Conservation (phyloP, 2,113 vertebrate genomes). For the Syngnathoides biaculeatus region DNA sequence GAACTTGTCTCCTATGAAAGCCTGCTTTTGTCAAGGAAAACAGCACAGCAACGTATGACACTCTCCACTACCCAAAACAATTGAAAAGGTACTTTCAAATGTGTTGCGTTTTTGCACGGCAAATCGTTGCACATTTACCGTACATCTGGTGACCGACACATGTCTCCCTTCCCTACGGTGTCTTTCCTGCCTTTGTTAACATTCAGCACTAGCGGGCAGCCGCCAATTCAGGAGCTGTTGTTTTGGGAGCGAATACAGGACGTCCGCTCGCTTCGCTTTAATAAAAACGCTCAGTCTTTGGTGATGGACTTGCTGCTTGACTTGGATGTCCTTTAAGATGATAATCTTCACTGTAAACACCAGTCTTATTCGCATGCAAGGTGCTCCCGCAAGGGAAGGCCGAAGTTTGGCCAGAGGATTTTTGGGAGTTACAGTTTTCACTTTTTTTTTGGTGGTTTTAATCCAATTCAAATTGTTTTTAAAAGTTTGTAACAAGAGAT, state of each 20-base stretch:
- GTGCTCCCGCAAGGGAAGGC: not conserved
- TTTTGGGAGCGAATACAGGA: slow-evolving; percentile 50
- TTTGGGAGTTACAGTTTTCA: too few species aligned
- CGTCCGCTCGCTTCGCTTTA: slow-evolving; percentile 50
- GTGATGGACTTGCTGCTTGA: slow-evolving; percentile 34
- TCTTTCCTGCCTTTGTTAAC: slow-evolving; percentile 72
- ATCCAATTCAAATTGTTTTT: too few species aligned
- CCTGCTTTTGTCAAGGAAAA: slow-evolving; percentile 5
- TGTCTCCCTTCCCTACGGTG: slow-evolving; percentile 46
- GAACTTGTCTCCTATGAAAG: slow-evolving; percentile 46
- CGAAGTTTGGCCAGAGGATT: not conserved
- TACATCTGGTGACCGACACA: slow-evolving; percentile 60
- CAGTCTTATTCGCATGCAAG: not conserved
- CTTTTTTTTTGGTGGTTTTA: too few species aligned
- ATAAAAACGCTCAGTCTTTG: slow-evolving; percentile 26
- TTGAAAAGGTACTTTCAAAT: slow-evolving; percentile 7
- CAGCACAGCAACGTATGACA: not conserved
- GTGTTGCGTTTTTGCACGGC: slow-evolving; percentile 16
- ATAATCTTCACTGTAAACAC: not conserved
- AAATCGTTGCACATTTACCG: slow-evolving; percentile 25
- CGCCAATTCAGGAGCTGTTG: slow-evolving; percentile 42
- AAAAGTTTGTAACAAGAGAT: too few species aligned
- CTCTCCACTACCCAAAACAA: not conserved
- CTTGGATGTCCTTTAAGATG: slow-evolving; percentile 43
- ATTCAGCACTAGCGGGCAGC: slow-evolving; percentile 40